These are phyloP conservation scores for Isotomurus palustris DNA, from an alignment of 2,888 invertebrate species.

Conservation along the genomic window DNA sequence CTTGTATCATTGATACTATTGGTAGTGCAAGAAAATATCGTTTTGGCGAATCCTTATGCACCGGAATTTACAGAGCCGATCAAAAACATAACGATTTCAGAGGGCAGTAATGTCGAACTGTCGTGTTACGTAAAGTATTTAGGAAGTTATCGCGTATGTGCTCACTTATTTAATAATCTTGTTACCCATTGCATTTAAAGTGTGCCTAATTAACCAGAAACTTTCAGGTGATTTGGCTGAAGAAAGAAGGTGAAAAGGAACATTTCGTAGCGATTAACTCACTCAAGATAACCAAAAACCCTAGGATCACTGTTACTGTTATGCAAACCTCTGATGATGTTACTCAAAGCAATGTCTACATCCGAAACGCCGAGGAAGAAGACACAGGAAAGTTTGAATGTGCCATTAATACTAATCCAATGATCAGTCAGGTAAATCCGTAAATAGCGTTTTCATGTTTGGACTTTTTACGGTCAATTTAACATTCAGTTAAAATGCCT, in stretches of 20 bases:
- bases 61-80: conserved; percentile 39
- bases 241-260: conserved; percentile 26
- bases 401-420: conserved; percentile 33
- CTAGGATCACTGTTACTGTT: conserved; percentile 30
- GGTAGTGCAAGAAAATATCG: background rate
- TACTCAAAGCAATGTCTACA: conserved; percentile 38
- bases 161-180: background rate
- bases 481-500: too few relatives aligned
- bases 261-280: conserved; percentile 33
- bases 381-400: conserved; percentile 37
- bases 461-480: too few relatives aligned
- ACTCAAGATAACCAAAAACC: conserved; percentile 36
- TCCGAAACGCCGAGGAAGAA: conserved; percentile 29
- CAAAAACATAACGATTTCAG: conserved; percentile 32
- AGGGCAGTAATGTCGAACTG: conserved; percentile 39
- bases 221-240: conserved; percentile 39
- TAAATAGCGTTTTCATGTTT: too few relatives aligned
- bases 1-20: too few relatives aligned
- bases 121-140: conserved; percentile 35
- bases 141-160: conserved; percentile 32
- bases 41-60: background rate
- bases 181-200: background rate
- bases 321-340: conserved; percentile 38
- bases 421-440: conserved; percentile 33
- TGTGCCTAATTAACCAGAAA: background rate